Conservation (phyloP, 2,113 vertebrate genomes). For the Symphodus melops region DNA sequence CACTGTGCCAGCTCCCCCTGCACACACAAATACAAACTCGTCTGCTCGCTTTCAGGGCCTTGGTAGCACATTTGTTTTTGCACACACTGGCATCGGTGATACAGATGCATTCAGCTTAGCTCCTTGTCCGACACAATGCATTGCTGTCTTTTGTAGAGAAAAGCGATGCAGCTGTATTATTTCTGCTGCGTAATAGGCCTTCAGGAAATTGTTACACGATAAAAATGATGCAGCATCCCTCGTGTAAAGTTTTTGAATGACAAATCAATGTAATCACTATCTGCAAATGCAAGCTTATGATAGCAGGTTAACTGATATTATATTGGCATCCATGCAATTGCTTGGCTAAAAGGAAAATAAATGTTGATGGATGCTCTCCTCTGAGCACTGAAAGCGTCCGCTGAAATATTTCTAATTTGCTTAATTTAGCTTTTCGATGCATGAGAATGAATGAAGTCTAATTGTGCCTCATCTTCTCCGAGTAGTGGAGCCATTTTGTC, state of each 20-base stretch:
- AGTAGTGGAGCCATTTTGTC: conserved; percentile 27
- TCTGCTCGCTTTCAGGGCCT: conserved; percentile 31
- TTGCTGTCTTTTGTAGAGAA: conserved; percentile 27
- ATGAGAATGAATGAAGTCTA: conserved; percentile 34
- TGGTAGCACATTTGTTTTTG: conserved; percentile 25
- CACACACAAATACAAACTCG: conserved; percentile 38
- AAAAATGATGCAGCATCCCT: conserved; percentile 17
- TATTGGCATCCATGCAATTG: not conserved
- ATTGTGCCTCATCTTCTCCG: conserved; percentile 40
- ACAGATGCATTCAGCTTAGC: conserved; percentile 18
- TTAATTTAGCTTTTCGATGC: conserved; percentile 26
- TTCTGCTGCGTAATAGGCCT: conserved; percentile 9
- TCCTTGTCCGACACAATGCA: not conserved
- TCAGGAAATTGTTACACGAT: conserved; percentile 4
- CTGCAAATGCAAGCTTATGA: not conserved
- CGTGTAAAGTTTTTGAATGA: conserved; percentile 46
- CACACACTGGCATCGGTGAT: conserved; percentile 1
- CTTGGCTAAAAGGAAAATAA: not conserved
- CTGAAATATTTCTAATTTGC: conserved; percentile 45
- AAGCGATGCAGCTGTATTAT: conserved; percentile 37
- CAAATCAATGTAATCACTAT: conserved; percentile 35
- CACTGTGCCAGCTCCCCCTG: conserved; percentile 9
- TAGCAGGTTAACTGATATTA: not conserved
- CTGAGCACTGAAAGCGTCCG: conserved; percentile 2
- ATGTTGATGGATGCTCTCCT: not conserved